These are phyloP conservation scores for Paralichthys olivaceus DNA, from an alignment of 2,113 vertebrate species.

Conservation along the genomic window DNA sequence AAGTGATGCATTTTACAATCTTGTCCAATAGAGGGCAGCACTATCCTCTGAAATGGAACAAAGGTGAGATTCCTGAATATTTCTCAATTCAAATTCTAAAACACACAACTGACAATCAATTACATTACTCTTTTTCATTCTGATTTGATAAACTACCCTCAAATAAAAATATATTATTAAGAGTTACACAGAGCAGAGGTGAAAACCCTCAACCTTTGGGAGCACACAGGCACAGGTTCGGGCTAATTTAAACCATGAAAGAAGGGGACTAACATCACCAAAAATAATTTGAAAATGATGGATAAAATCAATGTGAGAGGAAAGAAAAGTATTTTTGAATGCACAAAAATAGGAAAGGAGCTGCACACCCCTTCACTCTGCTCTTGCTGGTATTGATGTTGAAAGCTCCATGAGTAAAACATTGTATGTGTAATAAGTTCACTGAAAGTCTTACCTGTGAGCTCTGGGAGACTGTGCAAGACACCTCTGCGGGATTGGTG, in stretches of 20 bases:
- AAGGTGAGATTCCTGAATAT: not conserved
- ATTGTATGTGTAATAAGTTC: no score
- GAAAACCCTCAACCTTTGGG: no score
- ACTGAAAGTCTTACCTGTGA: conserved; percentile 66
- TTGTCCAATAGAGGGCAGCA: conserved; percentile 56
- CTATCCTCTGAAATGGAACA: not conserved
- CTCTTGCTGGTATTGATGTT: not conserved
- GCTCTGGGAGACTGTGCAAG: conserved; percentile 54
- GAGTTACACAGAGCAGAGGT: not conserved
- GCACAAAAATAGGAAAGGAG: not conserved
- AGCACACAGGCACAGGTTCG: no score
- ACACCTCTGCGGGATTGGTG: conserved; percentile 55
- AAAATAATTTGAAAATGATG: no score
- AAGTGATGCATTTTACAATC: not conserved
- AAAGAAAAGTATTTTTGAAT: not conserved
- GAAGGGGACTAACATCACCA: no score
- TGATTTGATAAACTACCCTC: not conserved
- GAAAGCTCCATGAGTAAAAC: no score
- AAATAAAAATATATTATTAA: not conserved
- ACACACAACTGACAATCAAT: not conserved
- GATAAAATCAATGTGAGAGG: not conserved
- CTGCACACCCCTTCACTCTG: not conserved
- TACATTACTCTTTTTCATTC: not conserved
- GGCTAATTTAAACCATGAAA: no score
- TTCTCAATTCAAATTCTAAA: not conserved